Evolutionary conservation across 2,797 vertebrate species (phyloP).

Genomic region (Acanthurus lineatus): DNA sequence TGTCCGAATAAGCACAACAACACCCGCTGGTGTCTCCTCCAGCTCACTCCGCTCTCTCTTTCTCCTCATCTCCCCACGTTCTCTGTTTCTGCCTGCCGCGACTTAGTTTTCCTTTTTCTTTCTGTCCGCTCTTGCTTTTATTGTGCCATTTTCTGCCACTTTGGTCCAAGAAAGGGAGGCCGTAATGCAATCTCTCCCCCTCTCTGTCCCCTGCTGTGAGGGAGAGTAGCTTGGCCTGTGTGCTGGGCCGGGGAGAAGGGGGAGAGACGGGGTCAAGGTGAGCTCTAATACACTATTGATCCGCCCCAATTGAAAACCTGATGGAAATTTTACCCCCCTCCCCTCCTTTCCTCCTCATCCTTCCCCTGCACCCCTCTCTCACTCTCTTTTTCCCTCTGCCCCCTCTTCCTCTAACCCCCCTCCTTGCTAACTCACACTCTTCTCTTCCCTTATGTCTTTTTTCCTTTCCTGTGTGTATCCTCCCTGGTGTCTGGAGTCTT

Average conservation of each 20-base stretch:
- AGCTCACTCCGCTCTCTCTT: slow-evolving; percentile 48
- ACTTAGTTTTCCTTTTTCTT: slow-evolving; percentile 75
- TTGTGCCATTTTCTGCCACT: slow-evolving; percentile 91
- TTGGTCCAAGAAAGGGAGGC: slow-evolving; percentile 85
- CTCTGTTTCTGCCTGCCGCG: slow-evolving; percentile 66
- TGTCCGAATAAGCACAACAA: slow-evolving; percentile 57
- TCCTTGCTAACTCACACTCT: slow-evolving; percentile 70
- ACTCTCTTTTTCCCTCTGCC: slow-evolving; percentile 49
- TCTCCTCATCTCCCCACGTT: slow-evolving; percentile 58
- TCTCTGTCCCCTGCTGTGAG: slow-evolving; percentile 87
- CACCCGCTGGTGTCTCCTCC: slow-evolving; percentile 63
- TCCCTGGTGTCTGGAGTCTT: slow-evolving; percentile 79
- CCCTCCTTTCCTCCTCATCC: slow-evolving; percentile 67
- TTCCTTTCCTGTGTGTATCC: slow-evolving; percentile 80
- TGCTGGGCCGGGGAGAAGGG: slow-evolving; percentile 82
- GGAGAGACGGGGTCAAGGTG: slow-evolving; percentile 89
- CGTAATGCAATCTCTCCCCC: slow-evolving; percentile 88
- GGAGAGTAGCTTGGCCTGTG: slow-evolving; percentile 88
- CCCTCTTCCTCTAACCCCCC: slow-evolving; percentile 56
- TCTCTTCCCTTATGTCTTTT: slow-evolving; percentile 79
- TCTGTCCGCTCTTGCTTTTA: slow-evolving; percentile 79
- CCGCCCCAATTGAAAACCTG: slow-evolving; percentile 91
- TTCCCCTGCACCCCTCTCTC: slow-evolving; percentile 55
- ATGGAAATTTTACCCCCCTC: slow-evolving; percentile 89
- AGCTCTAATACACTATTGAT: slow-evolving; percentile 93